Conservation (phyloP, 2,797 vertebrate genomes). For the Pangasius mekongensis region DNA sequence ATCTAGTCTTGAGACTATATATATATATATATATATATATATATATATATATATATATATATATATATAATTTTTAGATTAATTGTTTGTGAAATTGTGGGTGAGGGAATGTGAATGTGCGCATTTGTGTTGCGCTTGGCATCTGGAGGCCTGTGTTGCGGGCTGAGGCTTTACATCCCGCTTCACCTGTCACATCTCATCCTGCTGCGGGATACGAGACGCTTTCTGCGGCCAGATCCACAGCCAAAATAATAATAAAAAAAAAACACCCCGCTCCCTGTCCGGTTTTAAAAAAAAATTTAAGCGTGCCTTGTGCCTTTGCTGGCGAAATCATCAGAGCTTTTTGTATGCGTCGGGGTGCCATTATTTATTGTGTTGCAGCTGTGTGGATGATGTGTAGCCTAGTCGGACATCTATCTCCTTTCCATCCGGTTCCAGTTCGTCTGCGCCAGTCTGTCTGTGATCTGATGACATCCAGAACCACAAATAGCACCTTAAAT, state of each 20-base stretch:
- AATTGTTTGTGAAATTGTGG: conserved; percentile 49
- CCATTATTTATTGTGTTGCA: conserved; percentile 15
- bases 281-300: not conserved
- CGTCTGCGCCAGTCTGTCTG: conserved; percentile 21
- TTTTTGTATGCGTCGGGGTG: conserved; percentile 15
- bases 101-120: conserved; percentile 46
- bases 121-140: conserved; percentile 35
- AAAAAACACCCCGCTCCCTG: not conserved
- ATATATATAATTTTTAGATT: not conserved
- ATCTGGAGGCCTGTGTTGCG: conserved; percentile 40
- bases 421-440: conserved; percentile 25
- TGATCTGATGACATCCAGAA: conserved; percentile 4
- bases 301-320: not conserved
- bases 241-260: conserved; percentile 38
- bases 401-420: not conserved
- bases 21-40: not conserved
- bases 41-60: not conserved
- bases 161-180: conserved; percentile 30
- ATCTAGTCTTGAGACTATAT: not conserved
- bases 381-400: not conserved
- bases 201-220: conserved; percentile 58
- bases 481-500: conserved; percentile 9
- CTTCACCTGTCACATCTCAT: conserved; percentile 77
- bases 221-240: conserved; percentile 59
- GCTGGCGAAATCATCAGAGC: not conserved